Evolutionary conservation across 2,888 invertebrate genomes (phyloP), one percentile per base, ranked within the genome.

Genomic region (Meghimatium bilineatum): DNA sequence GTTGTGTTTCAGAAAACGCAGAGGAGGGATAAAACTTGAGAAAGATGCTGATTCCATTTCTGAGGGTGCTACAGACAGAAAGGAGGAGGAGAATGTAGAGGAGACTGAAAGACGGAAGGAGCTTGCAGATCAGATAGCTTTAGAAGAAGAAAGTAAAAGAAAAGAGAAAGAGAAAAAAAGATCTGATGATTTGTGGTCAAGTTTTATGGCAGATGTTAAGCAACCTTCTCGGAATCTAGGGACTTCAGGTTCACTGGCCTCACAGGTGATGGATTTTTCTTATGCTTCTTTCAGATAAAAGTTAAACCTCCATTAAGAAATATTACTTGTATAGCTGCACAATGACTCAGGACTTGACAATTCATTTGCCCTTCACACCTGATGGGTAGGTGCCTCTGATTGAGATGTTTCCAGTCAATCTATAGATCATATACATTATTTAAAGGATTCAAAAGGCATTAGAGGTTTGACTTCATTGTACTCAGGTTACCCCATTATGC

Each of bases 171-270:
- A 92, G 80, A 93, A 93, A 87, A 91, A 92, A 83, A 90, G 88
- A 84, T 90, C 91, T 8, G 92, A 93, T 86, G 90, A 91, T 77
- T 86, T 93, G 38, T 93, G 93, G 93, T 90, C 92, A 12, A 92
- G 92, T 85, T 93, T 93, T 87, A 86, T 93, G 87, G 87, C 92
- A n/a, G 93, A 92, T 87, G 92, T 93, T 60, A 91, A 90, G 83
- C 91, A 85, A n/a, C 80, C 86, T 23, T 87, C 44, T 85, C 85
- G 63, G 17, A 80, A 49, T 10, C 49, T 56, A 63, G 10, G 75
- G 44, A 44, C 38, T 34, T 63, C 76, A 34, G 67, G 38, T 6
- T 77, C 67, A 32, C 17, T 83, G 14, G 32, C 32, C 29, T 20
- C 78, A 63, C 76, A 75, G 72, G 76, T 80, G 56, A 75, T 29